Evolutionary conservation across 2,113 vertebrate species (phyloP).

Genomic region (Origma solitaria): DNA sequence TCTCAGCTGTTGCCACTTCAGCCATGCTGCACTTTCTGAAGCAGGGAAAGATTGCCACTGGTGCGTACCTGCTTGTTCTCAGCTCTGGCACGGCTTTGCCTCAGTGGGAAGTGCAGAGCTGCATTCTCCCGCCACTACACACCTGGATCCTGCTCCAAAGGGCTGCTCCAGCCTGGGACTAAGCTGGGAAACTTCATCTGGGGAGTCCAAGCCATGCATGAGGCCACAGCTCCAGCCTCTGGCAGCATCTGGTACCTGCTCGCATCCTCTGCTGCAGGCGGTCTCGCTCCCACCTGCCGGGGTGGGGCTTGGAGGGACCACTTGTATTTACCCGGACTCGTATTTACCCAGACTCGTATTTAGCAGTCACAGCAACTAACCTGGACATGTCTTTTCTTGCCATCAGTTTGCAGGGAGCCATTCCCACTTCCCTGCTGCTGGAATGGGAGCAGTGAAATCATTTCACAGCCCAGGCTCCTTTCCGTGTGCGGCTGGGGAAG

Average conservation of each 20-base stretch:
- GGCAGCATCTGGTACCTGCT: conserved; percentile 36
- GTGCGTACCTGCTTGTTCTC: background rate
- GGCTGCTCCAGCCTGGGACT: background rate
- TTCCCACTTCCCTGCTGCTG: background rate
- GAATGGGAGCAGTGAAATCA: background rate
- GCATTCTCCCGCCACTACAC: background rate
- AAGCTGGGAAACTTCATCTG: background rate
- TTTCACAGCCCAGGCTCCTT: background rate
- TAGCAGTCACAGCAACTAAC: background rate
- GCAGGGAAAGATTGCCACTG: background rate
- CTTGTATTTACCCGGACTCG: background rate
- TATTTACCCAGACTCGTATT: background rate
- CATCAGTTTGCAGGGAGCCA: background rate
- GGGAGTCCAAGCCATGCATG: background rate
- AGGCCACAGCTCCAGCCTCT: conserved; percentile 47
- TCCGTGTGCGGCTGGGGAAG: background rate
- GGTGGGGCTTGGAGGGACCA: background rate
- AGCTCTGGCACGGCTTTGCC: background rate
- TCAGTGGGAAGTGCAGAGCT: background rate
- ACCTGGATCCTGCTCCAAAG: background rate
- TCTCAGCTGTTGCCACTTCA: conserved; percentile 10
- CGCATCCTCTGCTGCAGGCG: background rate
- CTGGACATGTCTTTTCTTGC: background rate
- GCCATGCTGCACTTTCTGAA: background rate
- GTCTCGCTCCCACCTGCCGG: rapidly evolving